These are phyloP conservation scores for Polydrusus cervinus DNA, from an alignment of 2,888 invertebrate genomes.

Conservation along the genomic window DNA sequence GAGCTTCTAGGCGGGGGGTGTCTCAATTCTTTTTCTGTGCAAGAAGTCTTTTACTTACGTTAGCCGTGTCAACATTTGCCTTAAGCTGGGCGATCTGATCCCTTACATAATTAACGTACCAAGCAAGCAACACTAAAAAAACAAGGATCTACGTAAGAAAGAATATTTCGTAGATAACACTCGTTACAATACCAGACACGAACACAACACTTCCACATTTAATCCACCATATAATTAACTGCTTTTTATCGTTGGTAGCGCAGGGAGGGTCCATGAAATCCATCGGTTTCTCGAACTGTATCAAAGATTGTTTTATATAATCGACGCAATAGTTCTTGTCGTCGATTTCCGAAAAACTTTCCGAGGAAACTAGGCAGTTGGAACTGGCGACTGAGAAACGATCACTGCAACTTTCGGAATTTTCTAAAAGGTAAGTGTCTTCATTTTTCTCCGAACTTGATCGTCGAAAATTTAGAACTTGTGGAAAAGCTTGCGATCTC, in stretches of 20 bases:
- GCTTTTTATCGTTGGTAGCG: constrained; percentile 1
- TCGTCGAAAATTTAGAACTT: constrained; percentile 12
- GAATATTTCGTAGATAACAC: too few species aligned
- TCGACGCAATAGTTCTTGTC: constrained; percentile 15
- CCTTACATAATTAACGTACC: constrained; percentile 44
- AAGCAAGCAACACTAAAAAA: constrained; percentile 37
- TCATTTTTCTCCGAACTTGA: constrained; percentile 26
- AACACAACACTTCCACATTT: constrained; percentile 28
- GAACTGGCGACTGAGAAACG: constrained; percentile 36
- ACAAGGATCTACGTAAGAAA: too few species aligned
- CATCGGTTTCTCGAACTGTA: constrained; percentile 16
- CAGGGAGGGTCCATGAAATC: constrained; percentile 32
- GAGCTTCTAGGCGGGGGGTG: too few species aligned
- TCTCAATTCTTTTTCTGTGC: too few species aligned
- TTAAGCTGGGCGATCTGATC: constrained; percentile 9
- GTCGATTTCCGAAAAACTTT: constrained; percentile 15
- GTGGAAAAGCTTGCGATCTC: not conserved
- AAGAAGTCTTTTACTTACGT: constrained; percentile 23
- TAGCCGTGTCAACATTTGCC: constrained; percentile 31
- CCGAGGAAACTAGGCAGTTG: constrained; percentile 9
- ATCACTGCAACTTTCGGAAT: constrained; percentile 38
- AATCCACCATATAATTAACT: not conserved
- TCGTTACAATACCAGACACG: constrained; percentile 19
- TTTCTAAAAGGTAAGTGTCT: constrained; percentile 40
- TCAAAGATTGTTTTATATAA: constrained; percentile 5